Conservation (phyloP, 1,140 invertebrate genomes). For the Magallana gigas region DNA sequence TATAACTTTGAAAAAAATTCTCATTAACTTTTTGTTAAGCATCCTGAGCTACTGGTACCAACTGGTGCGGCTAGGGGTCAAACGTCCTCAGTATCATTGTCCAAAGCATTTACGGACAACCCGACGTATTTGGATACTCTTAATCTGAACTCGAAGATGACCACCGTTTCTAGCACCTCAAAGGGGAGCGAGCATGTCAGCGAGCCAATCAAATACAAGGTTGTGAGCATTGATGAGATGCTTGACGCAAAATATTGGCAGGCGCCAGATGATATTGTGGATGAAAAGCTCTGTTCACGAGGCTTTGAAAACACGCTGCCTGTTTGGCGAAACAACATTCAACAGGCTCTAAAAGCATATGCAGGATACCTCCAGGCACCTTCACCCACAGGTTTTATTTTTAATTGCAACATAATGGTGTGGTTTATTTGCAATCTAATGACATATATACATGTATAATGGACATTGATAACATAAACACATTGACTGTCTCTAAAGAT, state of each 20-base stretch:
- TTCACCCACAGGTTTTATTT: not conserved
- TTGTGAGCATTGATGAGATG: slow-evolving; percentile 1
- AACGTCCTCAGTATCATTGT: not conserved
- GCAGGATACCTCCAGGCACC: not conserved
- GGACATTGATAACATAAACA: too few relatives aligned
- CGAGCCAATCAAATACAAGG: slow-evolving; percentile 22
- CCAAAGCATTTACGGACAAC: not conserved
- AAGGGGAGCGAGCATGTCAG: slow-evolving; percentile 1
- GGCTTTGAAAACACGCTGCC: not conserved
- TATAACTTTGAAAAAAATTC: too few relatives aligned
- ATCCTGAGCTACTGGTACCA: not conserved
- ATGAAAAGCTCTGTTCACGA: not conserved
- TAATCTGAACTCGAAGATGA: not conserved
- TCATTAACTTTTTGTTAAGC: not conserved
- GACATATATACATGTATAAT: not conserved
- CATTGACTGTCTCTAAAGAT: not conserved
- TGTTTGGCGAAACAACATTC: not conserved
- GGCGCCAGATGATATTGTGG: not conserved
- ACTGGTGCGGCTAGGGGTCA: not conserved
- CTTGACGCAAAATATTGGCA: not conserved
- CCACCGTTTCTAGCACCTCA: not conserved
- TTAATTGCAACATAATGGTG: not conserved
- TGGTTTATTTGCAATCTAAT: not conserved
- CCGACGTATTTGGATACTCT: not conserved
- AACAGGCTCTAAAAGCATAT: not conserved